phyloP scores from a whole-genome alignment of 2,888 invertebrate species.

The Drosophila mettleri region DNA sequence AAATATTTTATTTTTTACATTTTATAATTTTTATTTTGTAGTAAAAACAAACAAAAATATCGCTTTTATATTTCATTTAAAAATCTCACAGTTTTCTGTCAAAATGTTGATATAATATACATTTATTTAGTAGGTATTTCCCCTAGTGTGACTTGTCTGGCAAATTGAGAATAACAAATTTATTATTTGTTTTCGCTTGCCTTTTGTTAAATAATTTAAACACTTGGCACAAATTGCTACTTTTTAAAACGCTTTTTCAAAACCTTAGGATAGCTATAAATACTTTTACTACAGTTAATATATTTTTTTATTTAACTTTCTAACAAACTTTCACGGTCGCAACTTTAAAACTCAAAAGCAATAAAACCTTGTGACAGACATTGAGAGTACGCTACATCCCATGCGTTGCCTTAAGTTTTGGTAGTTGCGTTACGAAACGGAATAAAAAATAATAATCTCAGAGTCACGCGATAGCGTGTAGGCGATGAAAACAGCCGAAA shows the following conservation, averaged over 20 bases:
- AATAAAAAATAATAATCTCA: slow-evolving; percentile 28
- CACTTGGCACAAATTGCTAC: not conserved
- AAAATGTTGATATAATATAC: not conserved
- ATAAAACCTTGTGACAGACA: slow-evolving; percentile 44
- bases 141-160: not conserved
- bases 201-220: not conserved
- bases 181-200: not conserved
- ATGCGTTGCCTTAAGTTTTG: not conserved
- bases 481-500: slow-evolving; percentile 21
- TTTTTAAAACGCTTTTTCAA: not conserved
- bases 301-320: not conserved
- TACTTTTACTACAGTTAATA: not conserved
- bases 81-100: not conserved
- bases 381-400: slow-evolving; percentile 12
- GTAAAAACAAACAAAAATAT: no score
- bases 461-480: slow-evolving; percentile 48
- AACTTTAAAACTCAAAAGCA: slow-evolving; percentile 13
- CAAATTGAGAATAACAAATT: not conserved
- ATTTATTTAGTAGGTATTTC: not conserved
- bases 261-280: not conserved
- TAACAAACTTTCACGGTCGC: slow-evolving; percentile 30
- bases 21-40: no score
- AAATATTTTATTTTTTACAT: no score
- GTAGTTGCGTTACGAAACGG: slow-evolving; percentile 18
- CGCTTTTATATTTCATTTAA: no score